Percentiles rank a stretch among this genome's conserved stretches.
Conservation (phyloP, 2,888 invertebrate species). For the Diaprepes abbreviatus region DNA sequence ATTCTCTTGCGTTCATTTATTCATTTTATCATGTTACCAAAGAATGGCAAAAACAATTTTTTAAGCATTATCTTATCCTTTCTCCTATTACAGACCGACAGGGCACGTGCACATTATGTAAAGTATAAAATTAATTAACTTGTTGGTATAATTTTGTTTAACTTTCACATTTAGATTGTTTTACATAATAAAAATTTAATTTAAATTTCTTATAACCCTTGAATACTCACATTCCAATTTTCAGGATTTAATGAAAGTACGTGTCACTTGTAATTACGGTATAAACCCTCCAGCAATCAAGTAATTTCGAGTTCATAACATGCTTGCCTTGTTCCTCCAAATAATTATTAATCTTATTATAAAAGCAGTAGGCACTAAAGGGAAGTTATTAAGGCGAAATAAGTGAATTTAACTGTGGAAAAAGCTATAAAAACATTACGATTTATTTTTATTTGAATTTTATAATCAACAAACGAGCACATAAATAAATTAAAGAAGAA, state of each 20-base stretch:
- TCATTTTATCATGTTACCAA: too few species aligned
- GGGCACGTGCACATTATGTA: too few species aligned
- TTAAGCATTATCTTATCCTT: too few species aligned
- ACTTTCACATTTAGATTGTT: background rate
- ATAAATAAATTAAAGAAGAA: too few species aligned
- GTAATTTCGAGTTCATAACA: constrained; percentile 13
- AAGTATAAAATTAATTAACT: too few species aligned
- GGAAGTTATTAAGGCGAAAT: background rate
- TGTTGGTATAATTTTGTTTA: too few species aligned
- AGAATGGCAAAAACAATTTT: too few species aligned
- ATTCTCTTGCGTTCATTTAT: too few species aligned
- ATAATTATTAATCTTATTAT: constrained; percentile 15
- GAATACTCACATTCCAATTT: background rate
- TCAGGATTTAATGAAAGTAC: constrained; percentile 7
- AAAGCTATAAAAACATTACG: too few species aligned
- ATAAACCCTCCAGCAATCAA: constrained; percentile 4
- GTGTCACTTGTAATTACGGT: constrained; percentile 4
- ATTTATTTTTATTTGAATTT: too few species aligned
- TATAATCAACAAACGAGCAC: too few species aligned
- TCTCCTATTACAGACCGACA: too few species aligned
- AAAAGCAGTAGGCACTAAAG: constrained; percentile 10
- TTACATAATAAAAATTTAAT: background rate
- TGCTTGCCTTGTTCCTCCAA: constrained; percentile 7
- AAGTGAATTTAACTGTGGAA: background rate
- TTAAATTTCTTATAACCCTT: background rate